Evolutionary conservation across 2,797 vertebrate genomes (phyloP).

Genomic region (Eulemur mongoz): DNA sequence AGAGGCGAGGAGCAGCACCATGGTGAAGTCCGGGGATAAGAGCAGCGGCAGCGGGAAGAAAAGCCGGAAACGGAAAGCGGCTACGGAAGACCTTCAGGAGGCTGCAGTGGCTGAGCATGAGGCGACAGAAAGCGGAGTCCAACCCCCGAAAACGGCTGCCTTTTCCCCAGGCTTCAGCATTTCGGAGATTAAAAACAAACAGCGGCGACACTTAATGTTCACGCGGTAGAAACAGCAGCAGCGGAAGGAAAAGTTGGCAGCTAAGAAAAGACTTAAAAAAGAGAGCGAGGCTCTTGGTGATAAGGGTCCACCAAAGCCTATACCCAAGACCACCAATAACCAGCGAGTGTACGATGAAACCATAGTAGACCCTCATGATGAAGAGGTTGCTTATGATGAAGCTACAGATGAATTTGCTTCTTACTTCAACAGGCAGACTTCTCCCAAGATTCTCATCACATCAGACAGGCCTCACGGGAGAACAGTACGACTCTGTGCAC

Average conservation of each 20-base stretch:
- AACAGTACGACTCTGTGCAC: too few relatives aligned
- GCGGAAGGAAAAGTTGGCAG: constrained; percentile 83
- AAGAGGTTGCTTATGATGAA: constrained; percentile 95
- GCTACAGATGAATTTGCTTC: constrained; percentile 98
- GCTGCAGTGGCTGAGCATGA: background rate
- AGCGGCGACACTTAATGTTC: constrained; percentile 95
- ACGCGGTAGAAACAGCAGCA: constrained; percentile 95
- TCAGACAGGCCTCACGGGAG: constrained; percentile 96
- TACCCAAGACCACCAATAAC: too few relatives aligned
- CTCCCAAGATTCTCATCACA: constrained; percentile 98
- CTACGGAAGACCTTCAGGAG: background rate
- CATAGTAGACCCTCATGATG: too few relatives aligned
- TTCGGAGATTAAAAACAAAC: constrained; percentile 97
- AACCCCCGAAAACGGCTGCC: constrained; percentile 33
- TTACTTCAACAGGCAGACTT: constrained; percentile 95
- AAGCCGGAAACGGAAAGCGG: constrained; percentile 52
- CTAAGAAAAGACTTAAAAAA: too few relatives aligned
- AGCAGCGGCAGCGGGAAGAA: background rate
- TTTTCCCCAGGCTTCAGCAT: constrained; percentile 94
- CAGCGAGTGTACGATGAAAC: too few relatives aligned
- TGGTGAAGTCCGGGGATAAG: background rate
- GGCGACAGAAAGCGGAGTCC: background rate
- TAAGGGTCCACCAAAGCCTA: too few relatives aligned
- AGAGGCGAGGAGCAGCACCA: background rate
- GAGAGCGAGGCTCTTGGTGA: too few relatives aligned